phyloP scores from a whole-genome alignment of 2,888 invertebrate genomes.

The Pristionchus exspectatus region DNA sequence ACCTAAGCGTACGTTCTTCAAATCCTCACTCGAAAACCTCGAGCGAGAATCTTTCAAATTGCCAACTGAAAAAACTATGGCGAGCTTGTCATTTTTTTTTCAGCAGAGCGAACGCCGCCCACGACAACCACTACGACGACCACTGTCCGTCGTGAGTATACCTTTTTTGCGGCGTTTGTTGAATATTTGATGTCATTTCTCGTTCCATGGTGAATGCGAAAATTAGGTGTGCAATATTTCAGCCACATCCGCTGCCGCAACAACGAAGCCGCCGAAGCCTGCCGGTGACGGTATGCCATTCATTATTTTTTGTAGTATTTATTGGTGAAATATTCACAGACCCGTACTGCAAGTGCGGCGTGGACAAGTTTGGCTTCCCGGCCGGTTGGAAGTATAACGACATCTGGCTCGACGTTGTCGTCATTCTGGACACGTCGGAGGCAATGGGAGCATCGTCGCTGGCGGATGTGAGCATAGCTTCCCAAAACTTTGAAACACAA shows the following conservation, averaged over 20 bases:
- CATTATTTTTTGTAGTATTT: background rate
- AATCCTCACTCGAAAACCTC: background rate
- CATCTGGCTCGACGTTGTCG: slow-evolving; percentile 15
- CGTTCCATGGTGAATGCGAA: background rate
- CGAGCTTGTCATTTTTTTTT: background rate
- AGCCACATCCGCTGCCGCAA: background rate
- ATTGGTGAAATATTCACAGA: background rate
- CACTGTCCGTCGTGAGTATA: background rate
- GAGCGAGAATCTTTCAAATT: background rate
- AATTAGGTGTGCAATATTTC: background rate
- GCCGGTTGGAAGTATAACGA: slow-evolving; percentile 13
- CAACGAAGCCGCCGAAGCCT: background rate
- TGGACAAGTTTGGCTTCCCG: slow-evolving; percentile 11
- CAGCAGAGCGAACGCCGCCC: background rate
- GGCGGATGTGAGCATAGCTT: background rate
- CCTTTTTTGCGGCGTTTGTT: no score
- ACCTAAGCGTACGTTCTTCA: background rate
- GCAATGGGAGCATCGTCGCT: background rate
- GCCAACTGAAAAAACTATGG: no score
- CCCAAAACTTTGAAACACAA: no score
- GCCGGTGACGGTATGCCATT: background rate
- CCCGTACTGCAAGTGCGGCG: slow-evolving; percentile 5
- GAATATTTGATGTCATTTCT: no score
- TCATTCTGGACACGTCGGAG: background rate
- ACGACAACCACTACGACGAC: background rate